Base-by-base conservation (phyloP, 2,888 invertebrate species). In the Rhodophaea formosa region DNA sequence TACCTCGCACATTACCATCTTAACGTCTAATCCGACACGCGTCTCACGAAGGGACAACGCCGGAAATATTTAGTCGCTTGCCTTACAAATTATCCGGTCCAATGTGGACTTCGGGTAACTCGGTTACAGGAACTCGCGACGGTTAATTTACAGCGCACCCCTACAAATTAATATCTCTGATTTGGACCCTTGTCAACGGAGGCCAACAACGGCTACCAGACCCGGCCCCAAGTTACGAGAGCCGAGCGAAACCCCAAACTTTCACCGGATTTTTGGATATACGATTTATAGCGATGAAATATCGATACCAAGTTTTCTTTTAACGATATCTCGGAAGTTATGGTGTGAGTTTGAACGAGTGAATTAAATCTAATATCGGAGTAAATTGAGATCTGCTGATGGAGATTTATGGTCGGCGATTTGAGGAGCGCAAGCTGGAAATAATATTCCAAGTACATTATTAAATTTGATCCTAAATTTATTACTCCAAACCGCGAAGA, bases 151-250 rank as follows among this genome's bases (percentile, higher is more conserved):
- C 85, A 86, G 76, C 77, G 82, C 75, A 71, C 83, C 83, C 84
- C 82, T 82, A 86, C 87, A 87, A 88, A 90, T 89, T 89, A 89
- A 89, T 89, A 89, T 88, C 87, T 86, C 86, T 82, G 86, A 89
- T 89, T 88, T 81, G 80, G 85, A 88, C 88, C 88, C 89, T 86
- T 86, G 88, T 90, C 89, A 88, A 79, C 84, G 77, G 69, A 71
- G 70, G 66, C 71, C 72, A 71, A 70, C 67, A 67, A 69, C 67
- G 64, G 69, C 70, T 35, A 69, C 68, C 70, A 72, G 68, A 63
- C 72, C 71, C 68, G 59, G 66, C 56, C 55, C 67, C 65, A 72
- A 78, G 69, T 54, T 61, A 61, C 35, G 59, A 68, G 46, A 55
- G 42, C 58, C 35, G 49, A 58, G 62, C 59, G 62, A 52, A 56